These are phyloP conservation scores for Eupeodes luniger DNA, from an alignment of 2,888 invertebrate species.

Conservation along the genomic window DNA sequence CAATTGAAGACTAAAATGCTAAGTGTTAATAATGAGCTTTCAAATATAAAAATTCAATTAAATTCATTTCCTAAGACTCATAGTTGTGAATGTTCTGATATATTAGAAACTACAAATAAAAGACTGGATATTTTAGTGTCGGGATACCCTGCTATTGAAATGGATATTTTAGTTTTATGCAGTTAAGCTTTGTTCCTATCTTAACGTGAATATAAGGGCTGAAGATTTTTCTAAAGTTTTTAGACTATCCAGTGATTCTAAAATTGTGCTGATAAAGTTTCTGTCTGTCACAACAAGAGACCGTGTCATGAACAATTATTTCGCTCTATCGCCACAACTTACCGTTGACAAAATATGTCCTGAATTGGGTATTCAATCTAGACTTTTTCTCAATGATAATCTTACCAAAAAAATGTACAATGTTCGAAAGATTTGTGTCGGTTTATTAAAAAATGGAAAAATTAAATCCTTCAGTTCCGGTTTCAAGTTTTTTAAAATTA, in stretches of 20 bases:
- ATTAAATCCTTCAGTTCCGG: too few species aligned
- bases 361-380: not conserved
- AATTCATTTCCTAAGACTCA: constrained; percentile 1
- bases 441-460: not conserved
- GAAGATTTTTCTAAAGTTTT: constrained; percentile 8
- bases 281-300: not conserved
- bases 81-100: not conserved
- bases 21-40: not conserved
- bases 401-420: constrained; percentile 10
- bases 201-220: not conserved
- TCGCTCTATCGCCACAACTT: not conserved
- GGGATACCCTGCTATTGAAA: not conserved
- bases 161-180: not conserved
- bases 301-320: constrained; percentile 1
- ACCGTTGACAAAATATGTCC: not conserved
- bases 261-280: not conserved
- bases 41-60: not conserved
- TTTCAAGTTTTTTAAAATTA: not conserved
- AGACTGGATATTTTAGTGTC: constrained; percentile 9
- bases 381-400: not conserved
- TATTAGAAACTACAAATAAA: not conserved
- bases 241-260: not conserved
- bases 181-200: constrained; percentile 1
- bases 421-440: not conserved
- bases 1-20: not conserved